Base-by-base conservation (phyloP, 2,113 vertebrate genomes). In the Poeciliopsis occidentalis region DNA sequence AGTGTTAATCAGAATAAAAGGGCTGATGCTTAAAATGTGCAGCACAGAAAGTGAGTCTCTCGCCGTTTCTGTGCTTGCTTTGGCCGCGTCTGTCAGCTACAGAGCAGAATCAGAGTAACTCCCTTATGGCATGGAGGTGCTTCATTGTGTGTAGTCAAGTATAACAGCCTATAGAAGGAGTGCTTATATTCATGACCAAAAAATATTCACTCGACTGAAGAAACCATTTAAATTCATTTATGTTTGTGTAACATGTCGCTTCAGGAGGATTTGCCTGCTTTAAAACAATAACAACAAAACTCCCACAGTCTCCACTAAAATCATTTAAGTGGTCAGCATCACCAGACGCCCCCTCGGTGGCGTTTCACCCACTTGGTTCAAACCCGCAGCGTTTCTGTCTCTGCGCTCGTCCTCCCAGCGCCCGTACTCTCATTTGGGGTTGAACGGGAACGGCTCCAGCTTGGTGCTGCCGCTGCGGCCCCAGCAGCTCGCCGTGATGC, bases 401-500 rank as follows among this genome's bases (percentile, higher is more conserved):
- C 64, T 72, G 29, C 51, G 15, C 66, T 75, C 60, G 26, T 76
- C 12, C 79, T 31, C 12, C 10, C 61, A 6, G 12, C 70, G 32
- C 62, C 15, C 8, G 13, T 39, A 1, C 4, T 34, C 75, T 92
- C 87, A 91, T 73, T 92, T 93, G 54, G 78, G 85, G 80, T 82
- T 89, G 80, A 90, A 93, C 0, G 83, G 83, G 66, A 95, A 94
- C 0, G 96, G 89, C 8, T 98, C 97, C 4, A 95, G 93, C 64
- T 95, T 95, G 87, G 96, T 85, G 82, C 90, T 92, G 10, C 93
- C 22, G 85, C 95, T 94, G 12, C 96, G 95, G 65, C 97, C 97
- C 96, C 97, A 98, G 94, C 96, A 98, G 67, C 94, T 94, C 0
- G 96, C 96, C 0, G 96, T 96, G 70, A 98, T 87, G 88, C 97